Evolutionary conservation across 2,888 invertebrate genomes (phyloP), one percentile per base, ranked within the genome.

Genomic region (Cantharis rufa): DNA sequence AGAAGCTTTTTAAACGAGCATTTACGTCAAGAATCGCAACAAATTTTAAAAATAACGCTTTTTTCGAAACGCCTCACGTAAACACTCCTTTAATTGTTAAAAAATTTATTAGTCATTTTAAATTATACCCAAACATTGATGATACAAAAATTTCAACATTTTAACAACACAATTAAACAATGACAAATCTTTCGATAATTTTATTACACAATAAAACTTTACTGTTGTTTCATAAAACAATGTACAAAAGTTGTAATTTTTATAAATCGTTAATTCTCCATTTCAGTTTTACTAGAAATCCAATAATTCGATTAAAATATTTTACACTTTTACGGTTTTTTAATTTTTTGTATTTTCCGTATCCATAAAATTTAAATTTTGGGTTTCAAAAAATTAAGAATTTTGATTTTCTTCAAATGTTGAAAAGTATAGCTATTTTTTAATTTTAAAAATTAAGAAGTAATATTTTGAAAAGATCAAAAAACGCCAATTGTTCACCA

Each of bases 61-160:
- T 48, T 48, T 48, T 48, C 7, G 48, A 48, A 48, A n/a, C n/a
- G 48, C 48, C 48, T n/a, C 48, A 48, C 48, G 48, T 48, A 48
- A 48, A n/a, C 48, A 48, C 48, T 48, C 48, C 5, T 48, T 48
- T 48, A 48, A 48, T 48, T 48, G 48, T 48, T 48, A n/a, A 48
- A 48, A 48, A 48, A 48, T 48, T 48, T 48, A 48, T 48, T 48
- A 48, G 48, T 48, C n/a, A n/a, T n/a, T 48, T 48, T n/a, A 48
- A 48, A 48, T 69, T 69, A 69, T 69, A 32, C 27, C 69, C 27
- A 28, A 69, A 69, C 69, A 69, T 69, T 27, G 27, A 69, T 32
- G 28, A 69, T 69, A 69, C 27, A 69, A 28, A 69, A 27, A 24
- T 15, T 24, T 27, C 27, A 48, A 48, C 48, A 32, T 48, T n/a